Base-by-base conservation (phyloP, 1,140 invertebrate genomes). In the Chymomyza costata region DNA sequence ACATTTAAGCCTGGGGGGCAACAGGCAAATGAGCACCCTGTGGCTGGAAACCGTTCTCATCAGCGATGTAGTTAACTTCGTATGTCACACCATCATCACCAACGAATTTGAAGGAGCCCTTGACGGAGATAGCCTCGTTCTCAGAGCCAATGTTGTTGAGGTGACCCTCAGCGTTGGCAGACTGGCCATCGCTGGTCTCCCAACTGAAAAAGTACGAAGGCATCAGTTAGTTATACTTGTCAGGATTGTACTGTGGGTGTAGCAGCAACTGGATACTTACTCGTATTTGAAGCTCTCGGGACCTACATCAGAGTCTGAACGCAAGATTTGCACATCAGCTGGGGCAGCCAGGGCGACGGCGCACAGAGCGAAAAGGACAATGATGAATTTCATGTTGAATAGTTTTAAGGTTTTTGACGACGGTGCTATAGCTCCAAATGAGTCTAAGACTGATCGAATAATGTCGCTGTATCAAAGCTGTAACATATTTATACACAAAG, bases 41-140 rank as follows among this genome's bases (percentile, higher is more conserved):
- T 35, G 91, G 90, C 68, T 90, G 90, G 88, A 91, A 94, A 44
- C 92, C 92, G 78, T 92, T 92, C 86, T 93, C 92, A 82, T 94
- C 93, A 31, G 93, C 92, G 31, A 90, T 86, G 84, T 92, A 93
- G 7, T 86, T 88, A 34, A 94, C 87, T 32, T 85, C 82, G 71
- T 92, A 91, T 8, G 88, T 85, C 28, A 88, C 78, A 18, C 93
- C 92, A 62, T 93, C 91, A 15, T 88, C 84, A n/a, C 63, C 90
- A 13, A 88, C 60, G 84, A 87, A 91, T 3, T 70, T 73, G 87
- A 73, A 91, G 46, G 87, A 86, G 1, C 91, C 90, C 0, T 81
- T 70, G 17, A 92, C 90, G 2, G 76, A 59, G 6, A 91, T 63
- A 1, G 86, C 43, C 31, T 85, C 82, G 0, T 83, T 2, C 0